phyloP scores from a whole-genome alignment of 2,113 vertebrate species.

The Peromyscus californicus region DNA sequence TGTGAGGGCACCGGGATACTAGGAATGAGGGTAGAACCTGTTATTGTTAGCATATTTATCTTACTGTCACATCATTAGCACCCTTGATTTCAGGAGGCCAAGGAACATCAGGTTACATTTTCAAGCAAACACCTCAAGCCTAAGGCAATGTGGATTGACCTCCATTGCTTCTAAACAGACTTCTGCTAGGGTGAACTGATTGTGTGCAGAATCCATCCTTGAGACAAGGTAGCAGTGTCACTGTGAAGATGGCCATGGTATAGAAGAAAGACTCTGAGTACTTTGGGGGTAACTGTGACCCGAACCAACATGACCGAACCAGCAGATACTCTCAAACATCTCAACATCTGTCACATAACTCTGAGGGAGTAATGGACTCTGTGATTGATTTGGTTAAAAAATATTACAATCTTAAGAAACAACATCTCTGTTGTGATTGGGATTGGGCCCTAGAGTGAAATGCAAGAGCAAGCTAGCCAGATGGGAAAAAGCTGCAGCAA shows the following conservation, averaged over 20 bases:
- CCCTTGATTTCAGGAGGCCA: neutral
- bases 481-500: neutral
- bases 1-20: neutral
- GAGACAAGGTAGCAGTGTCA: neutral
- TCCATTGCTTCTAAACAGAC: neutral
- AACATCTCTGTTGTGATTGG: neutral
- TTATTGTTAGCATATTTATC: neutral
- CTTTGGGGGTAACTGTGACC: neutral
- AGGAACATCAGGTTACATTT: neutral
- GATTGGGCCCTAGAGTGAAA: neutral
- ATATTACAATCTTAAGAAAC: neutral
- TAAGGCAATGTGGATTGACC: neutral
- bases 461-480: neutral
- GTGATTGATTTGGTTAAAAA: neutral
- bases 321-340: neutral
- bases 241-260: neutral
- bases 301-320: neutral
- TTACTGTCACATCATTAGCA: neutral
- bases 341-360: too few relatives aligned
- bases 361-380: neutral
- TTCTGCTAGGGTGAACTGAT: neutral
- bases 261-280: neutral
- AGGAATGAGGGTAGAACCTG: accelerated
- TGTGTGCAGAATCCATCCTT: neutral
- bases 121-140: neutral